A percentile compares a stretch with the other conserved stretches of the same genome.
Evolutionary conservation across 2,888 invertebrate genomes (phyloP).

Genomic region (Lissonota sp.): DNA sequence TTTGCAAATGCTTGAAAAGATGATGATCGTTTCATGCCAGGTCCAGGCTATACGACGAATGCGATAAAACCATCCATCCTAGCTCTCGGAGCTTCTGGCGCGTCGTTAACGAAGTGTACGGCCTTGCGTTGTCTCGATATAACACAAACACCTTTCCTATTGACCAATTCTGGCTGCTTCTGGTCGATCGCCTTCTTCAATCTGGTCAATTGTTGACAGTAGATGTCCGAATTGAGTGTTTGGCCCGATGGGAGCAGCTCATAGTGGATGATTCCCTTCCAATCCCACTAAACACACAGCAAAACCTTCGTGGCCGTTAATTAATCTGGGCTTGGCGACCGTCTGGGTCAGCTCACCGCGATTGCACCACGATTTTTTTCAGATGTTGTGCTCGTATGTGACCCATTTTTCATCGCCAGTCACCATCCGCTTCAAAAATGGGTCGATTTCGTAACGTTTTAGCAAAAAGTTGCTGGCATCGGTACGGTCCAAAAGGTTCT

Average conservation of each 20-base stretch:
- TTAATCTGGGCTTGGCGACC: slow-evolving; percentile 34
- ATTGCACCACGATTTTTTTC: too few species aligned
- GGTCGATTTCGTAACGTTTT: slow-evolving; percentile 65
- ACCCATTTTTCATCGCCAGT: slow-evolving; percentile 69
- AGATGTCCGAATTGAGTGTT: slow-evolving; percentile 64
- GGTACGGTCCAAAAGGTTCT: slow-evolving; percentile 46
- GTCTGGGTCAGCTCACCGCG: slow-evolving; percentile 38
- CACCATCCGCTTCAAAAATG: slow-evolving; percentile 67
- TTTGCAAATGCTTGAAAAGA: slow-evolving; percentile 63
- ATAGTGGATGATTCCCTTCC: slow-evolving; percentile 45
- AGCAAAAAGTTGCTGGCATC: slow-evolving; percentile 60
- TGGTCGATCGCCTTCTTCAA: slow-evolving; percentile 60
- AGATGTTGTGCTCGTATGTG: slow-evolving; percentile 39
- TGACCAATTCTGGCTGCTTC: background rate
- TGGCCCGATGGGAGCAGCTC: slow-evolving; percentile 61
- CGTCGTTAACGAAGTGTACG: slow-evolving; percentile 67
- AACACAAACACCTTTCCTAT: slow-evolving; percentile 53
- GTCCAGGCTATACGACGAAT: slow-evolving; percentile 73
- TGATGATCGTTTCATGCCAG: slow-evolving; percentile 75
- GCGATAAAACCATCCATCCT: slow-evolving; percentile 67
- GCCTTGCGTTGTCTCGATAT: slow-evolving; percentile 62
- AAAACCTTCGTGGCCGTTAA: slow-evolving; percentile 21
- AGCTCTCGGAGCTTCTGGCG: slow-evolving; percentile 69
- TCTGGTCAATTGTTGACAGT: too few species aligned
- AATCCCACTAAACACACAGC: slow-evolving; percentile 65